Evolutionary conservation across 2,888 invertebrate genomes (phyloP), one percentile per base, ranked within the genome.

Genomic region (Parochlus steinenii): DNA sequence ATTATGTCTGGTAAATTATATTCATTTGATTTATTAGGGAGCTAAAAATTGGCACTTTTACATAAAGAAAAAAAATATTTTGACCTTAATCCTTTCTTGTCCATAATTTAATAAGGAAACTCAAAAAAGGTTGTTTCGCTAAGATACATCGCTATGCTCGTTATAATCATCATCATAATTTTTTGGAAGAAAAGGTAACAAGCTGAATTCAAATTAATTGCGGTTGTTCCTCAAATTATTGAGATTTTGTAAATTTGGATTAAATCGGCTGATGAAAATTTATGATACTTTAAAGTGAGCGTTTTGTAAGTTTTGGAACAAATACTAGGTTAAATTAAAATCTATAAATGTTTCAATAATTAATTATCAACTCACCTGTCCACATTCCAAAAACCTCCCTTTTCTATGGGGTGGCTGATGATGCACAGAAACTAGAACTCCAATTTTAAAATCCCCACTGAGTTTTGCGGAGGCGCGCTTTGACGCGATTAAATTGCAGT

Each of bases 401-500:
- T 42, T 42, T 37, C 40, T 43, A 35, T 40, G 41, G 10, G 40
- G 38, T 16, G 56, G 69, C 42, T 63, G 62, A 37, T 63, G 58
- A 50, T 70, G 70, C 31, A 71, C 62, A n/a, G 70, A 60, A 48
- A 64, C 64, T 44, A 71, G 54, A 15, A 67, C 67, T 6, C 71
- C 71, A 37, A 71, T 57, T 40, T 68, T 64, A 44, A 70, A 61
- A 46, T 65, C 65, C 12, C 69, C 69, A 19, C 58, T 54, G 14
- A 57, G 43, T 5, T 51, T 42, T 8, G 52, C 57, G 14, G 37
- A 30, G 10, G 25, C 26, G 4, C 37, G 28, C 16, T 36, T 26
- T 5, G 33, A n/a, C n/a, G n/a, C n/a, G n/a, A n/a, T n/a, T n/a
- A n/a, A n/a, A n/a, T n/a, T n/a, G n/a, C n/a, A n/a, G n/a, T n/a